These are phyloP conservation scores for Parnassius glacialis DNA, from an alignment of 2,888 invertebrate species.

Conservation along the genomic window DNA sequence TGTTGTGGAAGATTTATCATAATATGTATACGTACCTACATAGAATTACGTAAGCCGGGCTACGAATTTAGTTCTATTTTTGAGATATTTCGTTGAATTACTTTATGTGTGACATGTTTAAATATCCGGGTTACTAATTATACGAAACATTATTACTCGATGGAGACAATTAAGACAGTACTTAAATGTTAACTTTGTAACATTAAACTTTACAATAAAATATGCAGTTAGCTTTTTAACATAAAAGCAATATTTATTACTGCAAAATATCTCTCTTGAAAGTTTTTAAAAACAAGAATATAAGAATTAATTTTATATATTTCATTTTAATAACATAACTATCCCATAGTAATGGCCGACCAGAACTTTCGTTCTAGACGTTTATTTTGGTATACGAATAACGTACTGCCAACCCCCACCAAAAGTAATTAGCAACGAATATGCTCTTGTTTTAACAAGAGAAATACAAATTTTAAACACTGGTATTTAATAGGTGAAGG, in stretches of 20 bases:
- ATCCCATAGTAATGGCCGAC: background rate
- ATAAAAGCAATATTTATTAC: too few relatives aligned
- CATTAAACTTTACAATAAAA: too few relatives aligned
- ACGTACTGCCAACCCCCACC: background rate
- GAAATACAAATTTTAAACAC: constrained; percentile 37
- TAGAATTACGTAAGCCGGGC: background rate
- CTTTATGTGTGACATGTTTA: too few relatives aligned
- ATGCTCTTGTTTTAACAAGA: constrained; percentile 32
- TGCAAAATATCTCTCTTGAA: too few relatives aligned
- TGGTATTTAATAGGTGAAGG: constrained; percentile 59
- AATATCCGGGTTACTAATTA: background rate
- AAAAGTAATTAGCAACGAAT: constrained; percentile 6
- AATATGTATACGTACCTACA: background rate
- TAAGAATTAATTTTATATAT: too few relatives aligned
- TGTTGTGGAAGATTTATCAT: constrained; percentile 19
- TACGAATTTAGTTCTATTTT: constrained; percentile 9
- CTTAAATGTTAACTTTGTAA: too few relatives aligned
- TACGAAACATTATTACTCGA: background rate
- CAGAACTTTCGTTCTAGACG: constrained; percentile 7
- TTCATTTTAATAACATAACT: background rate
- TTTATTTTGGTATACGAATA: constrained; percentile 7
- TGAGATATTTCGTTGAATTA: background rate
- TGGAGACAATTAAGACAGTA: background rate
- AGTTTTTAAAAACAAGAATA: too few relatives aligned
- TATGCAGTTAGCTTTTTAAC: too few relatives aligned